Evolutionary conservation across 2,888 invertebrate species (phyloP).

Genomic region (Polyommatus icarus): DNA sequence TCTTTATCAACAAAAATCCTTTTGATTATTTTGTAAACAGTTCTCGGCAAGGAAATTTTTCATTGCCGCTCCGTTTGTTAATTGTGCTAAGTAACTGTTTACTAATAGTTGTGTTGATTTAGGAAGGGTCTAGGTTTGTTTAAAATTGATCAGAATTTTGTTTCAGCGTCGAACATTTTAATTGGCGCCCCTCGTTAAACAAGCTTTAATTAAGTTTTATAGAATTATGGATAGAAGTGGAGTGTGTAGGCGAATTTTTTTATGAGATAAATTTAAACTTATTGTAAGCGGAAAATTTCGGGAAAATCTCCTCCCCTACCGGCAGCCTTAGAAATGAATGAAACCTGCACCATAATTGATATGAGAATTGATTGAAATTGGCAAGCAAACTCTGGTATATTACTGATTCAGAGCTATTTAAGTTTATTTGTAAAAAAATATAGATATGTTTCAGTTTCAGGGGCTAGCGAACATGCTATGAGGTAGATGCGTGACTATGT

Average conservation of each 20-base stretch:
- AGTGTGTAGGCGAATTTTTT: background rate
- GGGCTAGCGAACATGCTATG: too few relatives aligned
- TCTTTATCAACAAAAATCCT: background rate
- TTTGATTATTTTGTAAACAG: background rate
- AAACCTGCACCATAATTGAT: background rate
- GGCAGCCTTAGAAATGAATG: background rate
- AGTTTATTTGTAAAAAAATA: too few relatives aligned
- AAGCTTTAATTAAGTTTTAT: constrained; percentile 13
- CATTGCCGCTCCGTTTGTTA: background rate
- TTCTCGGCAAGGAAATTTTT: background rate
- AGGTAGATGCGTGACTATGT: too few relatives aligned
- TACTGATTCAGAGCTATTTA: too few relatives aligned
- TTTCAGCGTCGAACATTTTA: constrained; percentile 16
- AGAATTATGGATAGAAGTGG: background rate
- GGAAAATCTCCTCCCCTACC: background rate
- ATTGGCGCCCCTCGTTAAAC: background rate
- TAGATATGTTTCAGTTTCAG: too few relatives aligned
- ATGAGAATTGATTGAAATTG: too few relatives aligned
- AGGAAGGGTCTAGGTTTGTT: constrained; percentile 26
- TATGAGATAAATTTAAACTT: background rate
- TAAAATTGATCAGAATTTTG: constrained; percentile 18
- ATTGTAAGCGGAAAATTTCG: too few relatives aligned
- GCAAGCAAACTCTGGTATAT: background rate
- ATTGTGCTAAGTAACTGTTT: constrained; percentile 15
- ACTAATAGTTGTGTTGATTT: constrained; percentile 17